Conservation (phyloP, 2,113 vertebrate species). For the Rhynchopsitta pachyrhyncha region DNA sequence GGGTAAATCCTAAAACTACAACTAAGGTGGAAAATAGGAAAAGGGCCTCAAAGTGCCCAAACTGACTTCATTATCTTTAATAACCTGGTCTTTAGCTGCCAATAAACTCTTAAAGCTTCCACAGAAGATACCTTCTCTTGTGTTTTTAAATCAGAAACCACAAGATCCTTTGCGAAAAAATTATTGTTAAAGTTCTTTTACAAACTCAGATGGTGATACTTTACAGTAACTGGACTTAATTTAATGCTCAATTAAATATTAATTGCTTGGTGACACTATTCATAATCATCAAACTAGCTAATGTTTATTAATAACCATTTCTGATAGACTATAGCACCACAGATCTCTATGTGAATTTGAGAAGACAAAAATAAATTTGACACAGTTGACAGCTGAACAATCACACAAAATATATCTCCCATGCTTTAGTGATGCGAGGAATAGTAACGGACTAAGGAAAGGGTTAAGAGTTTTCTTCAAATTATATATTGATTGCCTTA, state of each 20-base stretch:
- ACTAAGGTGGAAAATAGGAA: background rate
- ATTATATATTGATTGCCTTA: no score
- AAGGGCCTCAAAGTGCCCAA: background rate
- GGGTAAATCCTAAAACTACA: background rate
- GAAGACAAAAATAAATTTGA: background rate
- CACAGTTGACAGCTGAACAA: background rate
- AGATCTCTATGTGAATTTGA: background rate
- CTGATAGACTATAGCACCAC: background rate
- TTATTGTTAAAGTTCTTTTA: conserved; percentile 14
- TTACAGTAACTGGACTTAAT: conserved; percentile 64
- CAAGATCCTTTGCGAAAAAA: background rate
- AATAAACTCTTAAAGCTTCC: background rate
- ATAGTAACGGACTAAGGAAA: no score
- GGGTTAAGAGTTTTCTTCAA: no score
- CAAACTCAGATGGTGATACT: conserved; percentile 22
- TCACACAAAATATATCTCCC: background rate
- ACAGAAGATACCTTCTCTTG: background rate
- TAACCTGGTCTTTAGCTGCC: background rate
- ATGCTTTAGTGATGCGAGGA: background rate
- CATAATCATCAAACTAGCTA: conserved; percentile 51
- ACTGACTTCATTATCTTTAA: background rate
- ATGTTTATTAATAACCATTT: conserved; percentile 44
- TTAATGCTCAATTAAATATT: conserved; percentile 68
- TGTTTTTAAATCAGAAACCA: background rate
- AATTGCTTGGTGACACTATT: conserved; percentile 61